A percentile compares a stretch with the other conserved stretches of the same genome.
phyloP scores from a whole-genome alignment of 2,888 invertebrate genomes.

The Rhimphoctona megacephalus region DNA sequence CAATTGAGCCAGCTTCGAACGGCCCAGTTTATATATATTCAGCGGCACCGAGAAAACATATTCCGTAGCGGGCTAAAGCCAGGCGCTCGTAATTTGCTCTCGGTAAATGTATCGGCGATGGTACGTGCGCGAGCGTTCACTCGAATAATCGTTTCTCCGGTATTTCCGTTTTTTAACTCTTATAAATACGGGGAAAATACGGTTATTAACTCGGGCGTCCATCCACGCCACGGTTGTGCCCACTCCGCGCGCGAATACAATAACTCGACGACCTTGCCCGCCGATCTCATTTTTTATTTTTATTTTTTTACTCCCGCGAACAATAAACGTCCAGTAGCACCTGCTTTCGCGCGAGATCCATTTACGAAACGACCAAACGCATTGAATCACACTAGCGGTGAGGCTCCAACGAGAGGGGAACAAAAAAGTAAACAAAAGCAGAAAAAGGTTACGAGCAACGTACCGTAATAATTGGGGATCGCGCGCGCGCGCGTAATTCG shows the following conservation, averaged over 20 bases:
- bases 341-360: background rate
- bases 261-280: slow-evolving; percentile 66
- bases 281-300: slow-evolving; percentile 57
- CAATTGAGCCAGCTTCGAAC: background rate
- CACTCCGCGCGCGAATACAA: slow-evolving; percentile 62
- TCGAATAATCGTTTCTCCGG: slow-evolving; percentile 14
- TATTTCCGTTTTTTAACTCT: slow-evolving; percentile 30
- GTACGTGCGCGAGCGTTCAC: background rate
- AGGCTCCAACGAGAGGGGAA: background rate
- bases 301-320: background rate
- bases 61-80: background rate
- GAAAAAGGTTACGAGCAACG: slow-evolving; percentile 14
- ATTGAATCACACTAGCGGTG: background rate
- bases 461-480: background rate
- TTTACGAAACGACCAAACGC: background rate
- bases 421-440: background rate
- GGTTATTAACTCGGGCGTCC: slow-evolving; percentile 75
- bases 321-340: background rate
- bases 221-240: slow-evolving; percentile 69
- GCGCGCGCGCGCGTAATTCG: background rate
- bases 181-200: slow-evolving; percentile 31
- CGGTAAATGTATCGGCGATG: background rate
- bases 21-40: background rate
- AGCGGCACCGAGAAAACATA: background rate
- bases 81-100: background rate